Conservation (phyloP, 2,888 invertebrate genomes). For the Neoascia interrupta region DNA sequence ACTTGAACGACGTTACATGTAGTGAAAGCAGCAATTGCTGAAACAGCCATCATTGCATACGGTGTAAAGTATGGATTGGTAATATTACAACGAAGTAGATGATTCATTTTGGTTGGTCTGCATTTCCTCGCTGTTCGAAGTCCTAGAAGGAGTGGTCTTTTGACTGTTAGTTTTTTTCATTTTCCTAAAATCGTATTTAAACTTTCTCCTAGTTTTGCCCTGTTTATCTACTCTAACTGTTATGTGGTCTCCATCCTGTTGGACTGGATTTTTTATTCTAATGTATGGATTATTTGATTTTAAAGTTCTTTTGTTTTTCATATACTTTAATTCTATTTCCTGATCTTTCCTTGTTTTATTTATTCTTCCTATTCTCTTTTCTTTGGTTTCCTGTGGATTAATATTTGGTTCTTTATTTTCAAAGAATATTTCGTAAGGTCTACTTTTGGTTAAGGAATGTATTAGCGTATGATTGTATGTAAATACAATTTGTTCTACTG, state of each 20-base stretch:
- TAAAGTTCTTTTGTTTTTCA: too few species aligned
- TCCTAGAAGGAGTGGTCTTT: not conserved
- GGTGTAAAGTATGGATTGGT: not conserved
- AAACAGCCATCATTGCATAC: not conserved
- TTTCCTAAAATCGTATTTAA: too few species aligned
- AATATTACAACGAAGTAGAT: not conserved
- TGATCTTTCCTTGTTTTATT: too few species aligned
- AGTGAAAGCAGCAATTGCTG: not conserved
- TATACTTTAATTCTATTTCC: not conserved
- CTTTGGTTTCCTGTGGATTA: too few species aligned
- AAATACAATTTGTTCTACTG: not conserved
- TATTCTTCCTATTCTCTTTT: too few species aligned
- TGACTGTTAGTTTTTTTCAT: not conserved
- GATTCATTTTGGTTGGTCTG: not conserved
- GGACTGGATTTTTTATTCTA: too few species aligned
- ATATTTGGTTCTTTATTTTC: constrained; percentile 4
- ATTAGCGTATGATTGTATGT: constrained; percentile 15
- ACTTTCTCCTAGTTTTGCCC: too few species aligned
- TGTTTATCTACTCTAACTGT: too few species aligned
- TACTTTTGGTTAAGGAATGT: not conserved
- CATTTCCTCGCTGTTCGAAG: not conserved
- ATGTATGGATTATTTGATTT: too few species aligned
- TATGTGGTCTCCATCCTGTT: too few species aligned
- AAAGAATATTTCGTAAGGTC: not conserved
- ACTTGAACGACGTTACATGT: not conserved